Evolutionary conservation across 1,140 invertebrate species (phyloP).

Genomic region (Propsilocerus akamusi): DNA sequence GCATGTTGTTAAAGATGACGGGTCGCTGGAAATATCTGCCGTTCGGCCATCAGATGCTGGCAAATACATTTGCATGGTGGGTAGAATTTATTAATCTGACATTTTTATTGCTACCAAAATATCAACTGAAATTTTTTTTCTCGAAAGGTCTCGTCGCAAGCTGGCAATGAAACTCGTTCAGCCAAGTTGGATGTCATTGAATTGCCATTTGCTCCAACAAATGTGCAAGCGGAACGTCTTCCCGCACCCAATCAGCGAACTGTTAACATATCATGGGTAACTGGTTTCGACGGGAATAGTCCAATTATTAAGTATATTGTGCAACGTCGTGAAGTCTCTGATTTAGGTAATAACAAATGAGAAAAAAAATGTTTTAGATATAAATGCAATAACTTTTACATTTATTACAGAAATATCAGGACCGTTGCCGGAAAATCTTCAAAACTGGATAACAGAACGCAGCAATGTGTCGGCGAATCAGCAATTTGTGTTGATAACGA

Average conservation of each 20-base stretch:
- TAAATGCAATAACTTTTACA: neutral
- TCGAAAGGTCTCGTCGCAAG: slow-evolving; percentile 40
- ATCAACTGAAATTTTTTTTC: neutral
- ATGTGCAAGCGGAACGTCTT: slow-evolving; percentile 55
- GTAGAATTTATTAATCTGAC: slow-evolving; percentile 6
- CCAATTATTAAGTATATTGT: slow-evolving; percentile 86
- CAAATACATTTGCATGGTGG: slow-evolving; percentile 62
- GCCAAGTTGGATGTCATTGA: slow-evolving; percentile 80
- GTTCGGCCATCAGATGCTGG: slow-evolving; percentile 68
- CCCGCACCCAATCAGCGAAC: slow-evolving; percentile 32
- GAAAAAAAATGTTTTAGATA: neutral
- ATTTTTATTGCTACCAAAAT: neutral
- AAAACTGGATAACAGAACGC: slow-evolving; percentile 77
- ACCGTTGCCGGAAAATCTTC: slow-evolving; percentile 55
- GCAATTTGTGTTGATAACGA: slow-evolving; percentile 61
- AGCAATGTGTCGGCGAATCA: slow-evolving; percentile 66
- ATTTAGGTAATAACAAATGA: slow-evolving; percentile 43
- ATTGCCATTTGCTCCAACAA: slow-evolving; percentile 78
- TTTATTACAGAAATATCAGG: slow-evolving; percentile 35
- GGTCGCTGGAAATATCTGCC: slow-evolving; percentile 59
- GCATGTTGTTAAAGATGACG: slow-evolving; percentile 51
- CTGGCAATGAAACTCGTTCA: slow-evolving; percentile 77
- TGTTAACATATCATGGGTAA: slow-evolving; percentile 86
- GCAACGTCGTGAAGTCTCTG: slow-evolving; percentile 72
- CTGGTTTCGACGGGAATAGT: slow-evolving; percentile 93